phyloP scores from a whole-genome alignment of 2,888 invertebrate species.

The Pyrgus malvae region DNA sequence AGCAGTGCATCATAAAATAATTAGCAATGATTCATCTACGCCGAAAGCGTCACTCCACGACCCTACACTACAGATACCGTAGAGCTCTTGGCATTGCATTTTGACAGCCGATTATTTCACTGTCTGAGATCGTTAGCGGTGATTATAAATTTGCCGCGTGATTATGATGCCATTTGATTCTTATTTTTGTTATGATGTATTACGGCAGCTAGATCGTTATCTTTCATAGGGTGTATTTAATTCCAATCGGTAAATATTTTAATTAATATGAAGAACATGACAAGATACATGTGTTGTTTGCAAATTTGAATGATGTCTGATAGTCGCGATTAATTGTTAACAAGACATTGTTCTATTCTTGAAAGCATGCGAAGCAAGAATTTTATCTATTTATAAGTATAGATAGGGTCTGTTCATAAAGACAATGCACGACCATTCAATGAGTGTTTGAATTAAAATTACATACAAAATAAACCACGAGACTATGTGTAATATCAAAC shows the following conservation, averaged over 20 bases:
- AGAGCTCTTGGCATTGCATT: conserved; percentile 72
- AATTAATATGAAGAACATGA: neutral
- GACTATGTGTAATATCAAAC: no score
- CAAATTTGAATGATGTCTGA: neutral
- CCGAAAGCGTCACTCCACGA: conserved; percentile 62
- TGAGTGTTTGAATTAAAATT: no score
- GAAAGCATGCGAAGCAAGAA: no score
- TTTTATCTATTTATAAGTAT: no score
- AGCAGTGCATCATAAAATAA: conserved; percentile 65
- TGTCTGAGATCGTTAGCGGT: conserved; percentile 68
- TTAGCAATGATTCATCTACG: conserved; percentile 71
- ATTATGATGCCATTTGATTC: conserved; percentile 44
- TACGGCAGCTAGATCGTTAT: conserved; percentile 12
- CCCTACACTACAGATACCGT: conserved; percentile 50
- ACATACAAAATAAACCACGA: no score
- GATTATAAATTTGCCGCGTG: conserved; percentile 64
- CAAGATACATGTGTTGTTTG: neutral
- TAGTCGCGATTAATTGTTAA: neutral
- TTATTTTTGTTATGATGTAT: conserved; percentile 29
- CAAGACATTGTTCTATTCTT: conserved; percentile 3
- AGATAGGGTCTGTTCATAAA: no score
- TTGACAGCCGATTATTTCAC: conserved; percentile 76
- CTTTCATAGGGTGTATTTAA: conserved; percentile 9
- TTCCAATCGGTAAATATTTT: neutral
- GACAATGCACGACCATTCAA: no score